These are phyloP conservation scores for Marmota flaviventris DNA, from an alignment of 2,113 vertebrate genomes.

Conservation along the genomic window DNA sequence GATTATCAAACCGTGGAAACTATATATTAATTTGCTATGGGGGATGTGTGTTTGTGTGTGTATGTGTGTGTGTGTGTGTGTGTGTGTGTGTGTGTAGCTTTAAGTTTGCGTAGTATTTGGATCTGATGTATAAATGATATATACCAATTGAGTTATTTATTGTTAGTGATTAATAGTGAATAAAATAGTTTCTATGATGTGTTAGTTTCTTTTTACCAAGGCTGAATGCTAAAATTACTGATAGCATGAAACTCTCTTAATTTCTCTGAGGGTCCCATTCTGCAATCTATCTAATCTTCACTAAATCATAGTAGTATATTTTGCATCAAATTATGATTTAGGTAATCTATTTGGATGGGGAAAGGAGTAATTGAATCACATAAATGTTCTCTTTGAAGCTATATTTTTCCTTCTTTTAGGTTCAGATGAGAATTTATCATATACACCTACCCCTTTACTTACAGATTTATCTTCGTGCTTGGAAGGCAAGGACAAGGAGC, in stretches of 20 bases:
- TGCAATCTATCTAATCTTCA: slow-evolving; percentile 74
- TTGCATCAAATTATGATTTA: slow-evolving; percentile 81
- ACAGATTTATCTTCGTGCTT: slow-evolving; percentile 44
- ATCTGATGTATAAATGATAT: slow-evolving; percentile 73
- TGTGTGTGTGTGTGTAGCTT: slow-evolving; percentile 31
- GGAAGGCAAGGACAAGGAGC: slow-evolving; percentile 33
- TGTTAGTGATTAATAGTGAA: slow-evolving; percentile 81
- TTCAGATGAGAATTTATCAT: slow-evolving; percentile 64
- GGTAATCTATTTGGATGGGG: slow-evolving; percentile 61
- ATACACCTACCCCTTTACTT: not conserved
- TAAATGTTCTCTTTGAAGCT: slow-evolving; percentile 61
- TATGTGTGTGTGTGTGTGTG: slow-evolving; percentile 18
- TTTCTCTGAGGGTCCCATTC: slow-evolving; percentile 82
- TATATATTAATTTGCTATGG: slow-evolving; percentile 47
- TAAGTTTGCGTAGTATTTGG: slow-evolving; percentile 72
- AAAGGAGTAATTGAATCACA: slow-evolving; percentile 64
- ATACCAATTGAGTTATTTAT: slow-evolving; percentile 75
- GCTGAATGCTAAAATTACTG: slow-evolving; percentile 78
- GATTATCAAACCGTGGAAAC: slow-evolving; percentile 55
- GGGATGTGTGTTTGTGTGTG: not conserved
- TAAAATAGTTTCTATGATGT: slow-evolving; percentile 74
- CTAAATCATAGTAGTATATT: slow-evolving; percentile 76
- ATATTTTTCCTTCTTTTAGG: not conserved
- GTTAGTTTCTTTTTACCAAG: slow-evolving; percentile 82
- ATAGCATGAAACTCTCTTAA: slow-evolving; percentile 83